Base-by-base conservation (phyloP, 1,140 invertebrate species). In the Protaetia brevitarsis region DNA sequence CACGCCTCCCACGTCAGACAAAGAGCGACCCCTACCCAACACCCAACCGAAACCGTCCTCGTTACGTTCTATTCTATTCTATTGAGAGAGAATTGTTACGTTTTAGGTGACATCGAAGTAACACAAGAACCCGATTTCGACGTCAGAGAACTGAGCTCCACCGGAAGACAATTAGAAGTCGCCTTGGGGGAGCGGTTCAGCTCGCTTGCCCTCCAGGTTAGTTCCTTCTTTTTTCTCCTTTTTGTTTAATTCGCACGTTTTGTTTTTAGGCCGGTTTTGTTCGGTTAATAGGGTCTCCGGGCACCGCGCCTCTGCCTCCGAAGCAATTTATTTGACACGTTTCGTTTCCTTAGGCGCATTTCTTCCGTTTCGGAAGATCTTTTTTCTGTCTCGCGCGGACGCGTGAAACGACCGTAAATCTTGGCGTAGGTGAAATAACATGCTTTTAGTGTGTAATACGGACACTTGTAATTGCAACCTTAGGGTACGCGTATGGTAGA, bases 181-280 rank as follows among this genome's bases (percentile, higher is more conserved):
- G 88, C 89, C 82, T 94, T 16, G 92, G 92, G 26, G 92, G 91
- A 7, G 90, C 90, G 34, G 90, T 94, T 2, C 90, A 91, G 58
- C 81, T 94, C 11, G 89, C 92, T 70, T 94, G 92, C 79, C 90
- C 91, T 57, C 88, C 86, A 76, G 88, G 88, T 84, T 80, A 76
- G 67, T 69, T 13, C 26, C 30, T 59, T 23, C 41, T 51, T 10
- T 51, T 10, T 51, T 19, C 41, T 59, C 30, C 26, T 28, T 59
- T 59, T 31, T 31, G 57, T 59, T 59, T 59, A 59, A 59, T 59
- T 59, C 57, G 57, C 57, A 59, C 57, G 57, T 59, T 59, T 59
- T 59, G 57, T 59, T 59, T 59, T 59, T 31, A 59, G 26, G 11
- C 57, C 41, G 13, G 41, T 16, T 51, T 51, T 51, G 19, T 23